These are phyloP conservation scores for Ectropis grisescens DNA, from an alignment of 1,140 invertebrate species.

Conservation along the genomic window DNA sequence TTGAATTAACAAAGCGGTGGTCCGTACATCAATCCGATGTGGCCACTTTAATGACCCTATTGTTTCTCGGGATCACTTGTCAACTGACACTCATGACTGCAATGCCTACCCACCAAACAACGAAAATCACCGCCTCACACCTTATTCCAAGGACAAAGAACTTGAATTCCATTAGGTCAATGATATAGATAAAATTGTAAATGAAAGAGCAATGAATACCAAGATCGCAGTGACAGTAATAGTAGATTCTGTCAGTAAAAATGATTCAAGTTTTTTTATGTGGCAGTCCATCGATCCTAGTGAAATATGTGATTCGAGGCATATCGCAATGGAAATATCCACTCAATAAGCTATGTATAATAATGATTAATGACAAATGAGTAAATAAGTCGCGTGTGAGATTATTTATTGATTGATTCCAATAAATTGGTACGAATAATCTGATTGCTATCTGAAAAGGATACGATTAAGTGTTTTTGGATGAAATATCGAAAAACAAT, in stretches of 20 bases:
- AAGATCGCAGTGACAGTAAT: conserved; percentile 34
- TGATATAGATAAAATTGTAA: not conserved
- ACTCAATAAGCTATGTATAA: too few species aligned
- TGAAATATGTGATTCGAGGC: too few species aligned
- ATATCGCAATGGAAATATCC: too few species aligned
- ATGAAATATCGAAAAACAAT: too few species aligned
- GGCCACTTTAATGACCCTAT: conserved; percentile 59
- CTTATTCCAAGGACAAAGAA: conserved; percentile 7
- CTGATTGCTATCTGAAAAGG: too few species aligned
- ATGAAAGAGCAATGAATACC: conserved; percentile 43
- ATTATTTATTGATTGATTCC: too few species aligned
- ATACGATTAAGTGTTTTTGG: too few species aligned
- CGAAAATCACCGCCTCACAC: conserved; percentile 4
- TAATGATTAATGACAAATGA: too few species aligned
- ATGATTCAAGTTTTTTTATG: conserved; percentile 39
- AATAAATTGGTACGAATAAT: too few species aligned
- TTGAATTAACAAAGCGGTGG: conserved; percentile 48
- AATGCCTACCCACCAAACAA: conserved; percentile 17
- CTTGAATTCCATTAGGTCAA: conserved; percentile 6
- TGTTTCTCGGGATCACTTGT: conserved; percentile 58
- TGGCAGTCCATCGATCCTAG: conserved; percentile 51
- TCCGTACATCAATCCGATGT: conserved; percentile 46
- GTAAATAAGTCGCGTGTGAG: too few species aligned
- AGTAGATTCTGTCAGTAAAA: conserved; percentile 47
- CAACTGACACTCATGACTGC: conserved; percentile 39